phyloP scores from a whole-genome alignment of 2,113 vertebrate species.

The Crotophaga sulcirostris region DNA sequence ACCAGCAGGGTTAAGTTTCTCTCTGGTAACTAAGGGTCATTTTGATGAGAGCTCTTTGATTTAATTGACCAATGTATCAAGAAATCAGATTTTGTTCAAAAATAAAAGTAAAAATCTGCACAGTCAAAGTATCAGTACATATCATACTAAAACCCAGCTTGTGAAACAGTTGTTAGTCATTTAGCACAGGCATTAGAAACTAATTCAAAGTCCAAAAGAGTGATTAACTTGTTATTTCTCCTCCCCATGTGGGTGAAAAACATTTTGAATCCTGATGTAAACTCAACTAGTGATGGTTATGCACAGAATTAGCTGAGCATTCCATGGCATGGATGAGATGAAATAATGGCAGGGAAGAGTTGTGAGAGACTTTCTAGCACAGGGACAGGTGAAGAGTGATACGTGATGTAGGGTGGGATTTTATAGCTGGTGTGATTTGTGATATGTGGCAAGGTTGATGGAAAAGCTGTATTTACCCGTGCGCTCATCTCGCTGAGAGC shows the following conservation, averaged over 20 bases:
- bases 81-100: not conserved
- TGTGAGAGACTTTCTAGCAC: not conserved
- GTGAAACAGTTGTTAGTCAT: not conserved
- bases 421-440: not conserved
- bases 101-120: not conserved
- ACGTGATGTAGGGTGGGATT: not conserved
- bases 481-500: not conserved
- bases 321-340: not conserved
- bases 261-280: not conserved
- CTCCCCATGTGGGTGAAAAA: fast-evolving
- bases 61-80: not conserved
- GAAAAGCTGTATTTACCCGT: not conserved
- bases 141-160: not conserved
- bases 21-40: not conserved
- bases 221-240: not conserved
- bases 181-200: not conserved
- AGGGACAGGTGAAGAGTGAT: not conserved
- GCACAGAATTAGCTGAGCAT: not conserved
- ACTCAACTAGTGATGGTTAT: not conserved
- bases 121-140: not conserved
- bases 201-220: not conserved
- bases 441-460: not conserved
- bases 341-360: not conserved
- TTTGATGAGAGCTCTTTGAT: not conserved
- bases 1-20: not conserved